A percentile compares a stretch with the other conserved stretches of the same genome.
Conservation (phyloP, 2,888 invertebrate genomes). For the Andrena fulva region DNA sequence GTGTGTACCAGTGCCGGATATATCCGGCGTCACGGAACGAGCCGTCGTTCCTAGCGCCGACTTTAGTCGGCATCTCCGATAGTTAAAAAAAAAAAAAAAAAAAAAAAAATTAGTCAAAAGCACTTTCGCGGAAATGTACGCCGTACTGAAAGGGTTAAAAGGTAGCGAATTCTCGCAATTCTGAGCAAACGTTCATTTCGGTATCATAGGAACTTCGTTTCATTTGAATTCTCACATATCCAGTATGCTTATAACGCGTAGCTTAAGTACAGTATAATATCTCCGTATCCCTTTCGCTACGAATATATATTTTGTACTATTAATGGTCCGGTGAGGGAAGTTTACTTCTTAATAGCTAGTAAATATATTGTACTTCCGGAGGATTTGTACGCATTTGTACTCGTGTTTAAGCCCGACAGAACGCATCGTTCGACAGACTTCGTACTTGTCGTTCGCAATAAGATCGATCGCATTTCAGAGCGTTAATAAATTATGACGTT, state of each 20-base stretch:
- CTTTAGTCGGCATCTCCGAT: too few relatives aligned
- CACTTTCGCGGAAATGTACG: too few relatives aligned
- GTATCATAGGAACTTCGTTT: constrained; percentile 66
- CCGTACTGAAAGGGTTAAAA: neutral
- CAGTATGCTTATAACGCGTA: constrained; percentile 24
- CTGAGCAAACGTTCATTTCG: constrained; percentile 65
- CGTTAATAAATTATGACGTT: constrained; percentile 25
- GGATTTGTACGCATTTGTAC: neutral
- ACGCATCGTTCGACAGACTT: constrained; percentile 1
- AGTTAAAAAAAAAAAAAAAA: too few relatives aligned
- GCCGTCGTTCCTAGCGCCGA: too few relatives aligned
- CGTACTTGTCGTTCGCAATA: constrained; percentile 7
- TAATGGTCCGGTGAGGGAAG: constrained; percentile 1
- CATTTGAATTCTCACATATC: constrained; percentile 38
- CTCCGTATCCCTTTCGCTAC: constrained; percentile 16
- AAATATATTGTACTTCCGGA: constrained; percentile 4
- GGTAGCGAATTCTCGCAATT: constrained; percentile 42
- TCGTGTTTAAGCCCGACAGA: constrained; percentile 12
- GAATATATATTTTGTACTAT: constrained; percentile 49
- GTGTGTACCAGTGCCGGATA: too few relatives aligned
- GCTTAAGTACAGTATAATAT: constrained; percentile 26
- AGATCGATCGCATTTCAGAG: neutral
- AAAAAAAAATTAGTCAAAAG: too few relatives aligned
- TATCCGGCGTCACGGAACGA: too few relatives aligned
- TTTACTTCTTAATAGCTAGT: neutral